Base-by-base conservation (phyloP, 2,113 vertebrate species). In the Brachirus orientalis region DNA sequence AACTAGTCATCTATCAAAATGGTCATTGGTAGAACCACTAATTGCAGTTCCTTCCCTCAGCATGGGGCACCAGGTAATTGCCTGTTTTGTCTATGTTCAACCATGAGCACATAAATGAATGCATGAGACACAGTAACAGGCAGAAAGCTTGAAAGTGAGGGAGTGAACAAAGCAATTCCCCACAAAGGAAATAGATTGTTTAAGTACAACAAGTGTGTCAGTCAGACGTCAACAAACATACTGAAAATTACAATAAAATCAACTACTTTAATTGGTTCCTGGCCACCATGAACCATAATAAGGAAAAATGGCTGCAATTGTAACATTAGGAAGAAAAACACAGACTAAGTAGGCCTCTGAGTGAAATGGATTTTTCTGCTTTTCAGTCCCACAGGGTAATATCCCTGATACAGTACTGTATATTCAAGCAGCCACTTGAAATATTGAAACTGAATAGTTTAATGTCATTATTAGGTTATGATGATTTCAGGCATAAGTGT, bases 181-280 rank as follows among this genome's bases (percentile, higher is more conserved):
- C 40, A 43, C 40, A 13, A 5, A 43, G 40, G 40, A 43, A 43
- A 43, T 10, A 43, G 11, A 43, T 12, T 43, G 11, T 11, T 13
- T 1, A 43, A 43, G 1, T 12, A 43, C 40, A 13, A 12, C 40
- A 43, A 2, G 40, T 43, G 40, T 43, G 11, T 13, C 40, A 13
- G 11, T 13, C 11, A 13, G 14, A 43, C 5, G 14, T n/a, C 7
- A 45, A n/a, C 51, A 17, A 10, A 40, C 35, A 22, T 13, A 52
- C n/a, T 19, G 50, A 13, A 12, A 47, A 56, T 67, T 51, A 52
- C 12, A 43, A 43, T 43, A 43, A 60, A 70, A 60, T 55, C n/a
- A 35, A 44, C 16, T 33, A 28, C 2, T 48, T 54, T 69, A 10
- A 45, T 5, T 59, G 19, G 20, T 10, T 67, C n/a, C 47, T 35